Base-by-base conservation (phyloP, 2,113 vertebrate species). In the Saccopteryx bilineata region DNA sequence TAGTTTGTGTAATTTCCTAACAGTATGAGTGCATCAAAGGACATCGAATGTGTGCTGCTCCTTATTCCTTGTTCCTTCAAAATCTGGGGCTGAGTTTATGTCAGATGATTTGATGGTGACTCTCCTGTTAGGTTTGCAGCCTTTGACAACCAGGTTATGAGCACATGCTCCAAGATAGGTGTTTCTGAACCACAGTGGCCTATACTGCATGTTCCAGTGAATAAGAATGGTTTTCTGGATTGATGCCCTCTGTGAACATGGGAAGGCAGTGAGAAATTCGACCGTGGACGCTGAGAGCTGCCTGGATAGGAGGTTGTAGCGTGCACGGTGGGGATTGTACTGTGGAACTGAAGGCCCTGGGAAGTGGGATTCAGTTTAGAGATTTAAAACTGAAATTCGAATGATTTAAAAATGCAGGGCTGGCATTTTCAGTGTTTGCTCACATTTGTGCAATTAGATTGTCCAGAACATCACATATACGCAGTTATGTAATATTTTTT, bases 241-340 rank as follows among this genome's bases (percentile, higher is more conserved):
- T 1, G n/a, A 24, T 74, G 48, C 17, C 7, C 1, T 18, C 50
- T 1, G 5, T 71, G 79, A 68, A 5, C 58, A 2, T 63, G 48
- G 26, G 31, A 56, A 31, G 58, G 54, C 48, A 23, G 9, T 31
- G 10, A 5, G 58, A 50, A 11, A 19, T 52, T 74, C 54, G 63
- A 19, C 17, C 2, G 46, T 23, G 24, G 39, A 39, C 48, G 26
- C 39, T 33, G 65, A 28, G 2, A 10, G 12, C 28, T 86, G 63
- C 52, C 63, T 19, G 21, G 4, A 9, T n/a, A 12, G 52, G 79
- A 58, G n/a, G 61, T 19, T 9, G 23, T 3, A 19, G 10, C 2
- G 0, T 54, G 9, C 7, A 0, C 9, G 39, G 28, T 5, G 17
- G 68, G 46, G 31, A 15, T 9, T 54, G 1, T 11, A 6, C 28